A percentile compares a stretch with the other conserved stretches of the same genome.
Conservation (phyloP, 1,140 invertebrate genomes). For the Nephila pilipes region DNA sequence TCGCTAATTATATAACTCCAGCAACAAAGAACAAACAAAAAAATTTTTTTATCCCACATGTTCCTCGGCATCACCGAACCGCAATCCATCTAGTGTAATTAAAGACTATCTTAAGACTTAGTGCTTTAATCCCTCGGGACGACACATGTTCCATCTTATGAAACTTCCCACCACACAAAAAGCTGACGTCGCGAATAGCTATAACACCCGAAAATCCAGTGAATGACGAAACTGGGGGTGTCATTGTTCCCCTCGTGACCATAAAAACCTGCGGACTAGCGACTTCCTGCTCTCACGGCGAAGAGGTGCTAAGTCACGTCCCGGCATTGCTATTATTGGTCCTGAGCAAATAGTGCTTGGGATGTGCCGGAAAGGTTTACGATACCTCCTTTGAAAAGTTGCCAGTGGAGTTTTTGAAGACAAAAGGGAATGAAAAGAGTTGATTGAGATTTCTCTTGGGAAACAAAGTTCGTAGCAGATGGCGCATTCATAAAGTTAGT, state of each 20-base stretch:
- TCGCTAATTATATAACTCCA: too few relatives aligned
- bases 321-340: slow-evolving; percentile 25
- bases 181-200: slow-evolving; percentile 11
- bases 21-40: not conserved
- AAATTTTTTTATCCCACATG: not conserved
- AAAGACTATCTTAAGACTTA: not conserved
- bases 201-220: not conserved
- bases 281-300: slow-evolving; percentile 27
- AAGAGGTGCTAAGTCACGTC: slow-evolving; percentile 45
- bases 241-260: not conserved
- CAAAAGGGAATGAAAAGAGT: not conserved
- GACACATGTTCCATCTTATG: not conserved
- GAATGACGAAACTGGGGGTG: not conserved
- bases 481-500: not conserved
- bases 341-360: slow-evolving; percentile 6
- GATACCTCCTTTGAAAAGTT: slow-evolving; percentile 31
- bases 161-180: slow-evolving; percentile 5
- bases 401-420: slow-evolving; percentile 17
- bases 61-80: not conserved
- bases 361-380: not conserved
- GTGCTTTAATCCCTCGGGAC: not conserved
- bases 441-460: not conserved
- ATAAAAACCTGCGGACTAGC: not conserved
- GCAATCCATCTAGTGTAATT: not conserved
- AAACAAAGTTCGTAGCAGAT: not conserved